Evolutionary conservation across 2,888 invertebrate genomes (phyloP), one percentile per base, ranked within the genome.

Genomic region (Zygaena filipendulae): DNA sequence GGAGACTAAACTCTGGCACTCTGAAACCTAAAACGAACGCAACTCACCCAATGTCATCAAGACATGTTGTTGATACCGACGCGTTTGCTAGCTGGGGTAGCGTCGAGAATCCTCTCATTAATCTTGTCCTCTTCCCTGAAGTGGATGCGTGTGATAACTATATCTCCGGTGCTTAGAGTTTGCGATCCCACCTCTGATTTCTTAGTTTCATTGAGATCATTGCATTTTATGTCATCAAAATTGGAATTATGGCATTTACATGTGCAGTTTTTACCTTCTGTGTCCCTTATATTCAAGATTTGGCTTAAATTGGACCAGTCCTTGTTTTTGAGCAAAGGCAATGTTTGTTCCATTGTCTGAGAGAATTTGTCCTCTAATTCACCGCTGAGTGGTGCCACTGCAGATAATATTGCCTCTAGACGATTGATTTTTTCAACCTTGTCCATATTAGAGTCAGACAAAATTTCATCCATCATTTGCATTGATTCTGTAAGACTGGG

Each of bases 151-250:
- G 93, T 94, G 49, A 95, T 92, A 29, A 94, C 94, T 52, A 95
- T 91, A 60, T 95, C 95, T 26, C 95, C 95, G 10, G 95, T 95
- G 59, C 93, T 93, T 24, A 93, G 80, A 2, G 95, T 95, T 69
- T 95, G 95, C 33, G 90, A 88, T 16, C 86, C 87, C 34, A 86
- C 82, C 45, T 85, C 84, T 6, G 57, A 39, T 40, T 72, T 69
- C 55, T 69, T 69, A 38, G 56, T 61, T 61, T 74, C 69, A 58
- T 72, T 61, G 72, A 81, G 54, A 68, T 70, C 53, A 61, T 69
- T 68, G 56, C 67, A 70, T 45, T 67, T 71, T 19, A 53, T 54
- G 36, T 70, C 63, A 21, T 68, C 70, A 36, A 62, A 59, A 42
- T 59, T 68, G 30, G 63, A 50, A 46, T 63, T 74, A 66, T 84